Base-by-base conservation (phyloP, 1,140 invertebrate genomes). In the Drosophila teissieri region DNA sequence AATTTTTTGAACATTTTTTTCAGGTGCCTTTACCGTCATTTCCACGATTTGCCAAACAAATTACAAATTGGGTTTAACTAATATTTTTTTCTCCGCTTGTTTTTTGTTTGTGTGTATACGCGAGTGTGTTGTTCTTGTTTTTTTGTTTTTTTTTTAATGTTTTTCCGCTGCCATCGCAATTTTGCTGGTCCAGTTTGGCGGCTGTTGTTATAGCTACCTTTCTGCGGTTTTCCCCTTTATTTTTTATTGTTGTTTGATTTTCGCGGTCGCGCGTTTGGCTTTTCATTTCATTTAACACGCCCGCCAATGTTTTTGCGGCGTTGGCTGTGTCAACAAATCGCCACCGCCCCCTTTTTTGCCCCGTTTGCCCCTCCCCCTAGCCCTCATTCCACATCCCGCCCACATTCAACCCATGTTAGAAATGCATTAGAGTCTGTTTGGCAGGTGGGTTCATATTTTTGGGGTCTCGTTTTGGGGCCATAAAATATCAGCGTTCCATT, bases 201-300 rank as follows among this genome's bases (percentile, higher is more conserved):
- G 48, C 17, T 49, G 36, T 36, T 55, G 68, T 37, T 42, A 15
- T 46, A 65, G 68, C 54, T 56, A 63, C 70, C 70, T 64, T 70
- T 65, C 53, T 74, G 64, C 62, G 80, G 73, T 63, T 61, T 48
- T n/a, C 22, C 48, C 52, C 24, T 58, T 82, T 88, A 79, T 83
- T 89, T 88, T 89, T 89, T 83, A 88, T 88, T 88, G 83, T 88
- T 86, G 84, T 89, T 88, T 88, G 83, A 88, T 88, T 88, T 88
- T 83, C 79, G 83, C 84, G 83, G 79, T 88, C 83, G 75, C 83
- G 79, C 79, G 75, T 76, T 89, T 86, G 84, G 79, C 83, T 83
- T 83, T 89, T 88, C 83, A 83, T 79, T 88, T 89, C 72, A 86
- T 86, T 86, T 83, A 86, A 86, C 83, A 69, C 83, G 65, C 55